Evolutionary conservation across 1,140 invertebrate species (phyloP).

Genomic region (Oppia nitens): DNA sequence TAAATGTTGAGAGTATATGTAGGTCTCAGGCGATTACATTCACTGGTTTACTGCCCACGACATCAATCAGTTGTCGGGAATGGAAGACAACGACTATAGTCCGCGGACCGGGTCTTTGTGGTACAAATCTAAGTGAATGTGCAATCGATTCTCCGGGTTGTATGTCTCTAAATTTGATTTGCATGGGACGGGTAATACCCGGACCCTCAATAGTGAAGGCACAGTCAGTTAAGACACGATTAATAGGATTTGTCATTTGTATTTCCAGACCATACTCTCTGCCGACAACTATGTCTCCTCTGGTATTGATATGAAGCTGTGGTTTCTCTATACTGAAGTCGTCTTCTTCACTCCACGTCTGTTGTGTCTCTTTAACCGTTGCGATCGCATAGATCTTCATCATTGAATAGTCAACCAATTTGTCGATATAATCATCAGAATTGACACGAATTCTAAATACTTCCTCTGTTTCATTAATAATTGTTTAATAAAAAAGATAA

Average conservation of each 20-base stretch:
- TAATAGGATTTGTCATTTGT: conserved; percentile 63
- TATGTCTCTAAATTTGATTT: conserved; percentile 43
- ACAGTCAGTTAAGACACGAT: conserved; percentile 50
- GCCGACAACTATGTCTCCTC: conserved; percentile 30
- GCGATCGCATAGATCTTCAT: conserved; percentile 69
- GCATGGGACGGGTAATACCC: conserved; percentile 49
- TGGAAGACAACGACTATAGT: conserved; percentile 62
- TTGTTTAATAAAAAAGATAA: too few relatives aligned
- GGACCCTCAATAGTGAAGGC: conserved; percentile 60
- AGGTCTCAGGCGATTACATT: neutral
- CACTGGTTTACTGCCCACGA: conserved; percentile 45
- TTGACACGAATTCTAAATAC: conserved; percentile 49
- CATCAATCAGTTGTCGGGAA: conserved; percentile 59
- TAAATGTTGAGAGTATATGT: neutral
- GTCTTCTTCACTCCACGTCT: conserved; percentile 73
- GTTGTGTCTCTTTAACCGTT: conserved; percentile 59
- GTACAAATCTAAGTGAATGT: conserved; percentile 49
- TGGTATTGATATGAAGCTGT: conserved; percentile 1
- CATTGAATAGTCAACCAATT: conserved; percentile 57
- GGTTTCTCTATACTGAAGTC: conserved; percentile 39
- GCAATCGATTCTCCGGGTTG: conserved; percentile 42
- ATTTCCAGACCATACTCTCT: conserved; percentile 45
- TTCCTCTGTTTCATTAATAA: conserved; percentile 41
- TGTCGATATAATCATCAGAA: conserved; percentile 58
- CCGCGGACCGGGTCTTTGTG: conserved; percentile 47